Conservation (phyloP, 2,797 vertebrate genomes). For the Melopsittacus undulatus region DNA sequence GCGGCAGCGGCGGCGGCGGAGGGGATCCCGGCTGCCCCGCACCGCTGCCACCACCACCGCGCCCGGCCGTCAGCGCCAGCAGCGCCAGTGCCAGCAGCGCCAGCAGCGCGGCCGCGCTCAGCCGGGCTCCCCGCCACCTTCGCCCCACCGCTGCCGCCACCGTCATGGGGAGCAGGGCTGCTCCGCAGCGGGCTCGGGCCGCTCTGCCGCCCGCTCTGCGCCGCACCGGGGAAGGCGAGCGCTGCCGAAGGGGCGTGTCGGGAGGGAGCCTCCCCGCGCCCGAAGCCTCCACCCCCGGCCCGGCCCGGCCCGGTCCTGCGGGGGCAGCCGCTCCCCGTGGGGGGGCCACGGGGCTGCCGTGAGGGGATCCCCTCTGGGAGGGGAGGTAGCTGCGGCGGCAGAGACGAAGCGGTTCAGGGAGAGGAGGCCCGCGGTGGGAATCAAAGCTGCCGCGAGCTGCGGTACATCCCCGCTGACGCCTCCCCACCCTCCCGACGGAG, state of each 20-base stretch:
- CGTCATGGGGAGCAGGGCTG: not conserved
- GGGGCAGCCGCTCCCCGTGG: not conserved
- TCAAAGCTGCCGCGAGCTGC: not conserved
- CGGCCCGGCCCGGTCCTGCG: not conserved
- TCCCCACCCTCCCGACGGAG: not conserved
- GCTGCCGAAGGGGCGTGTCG: not conserved
- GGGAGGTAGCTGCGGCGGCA: not conserved
- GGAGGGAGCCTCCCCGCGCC: not conserved
- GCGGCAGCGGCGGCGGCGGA: not conserved
- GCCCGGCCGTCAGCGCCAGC: not conserved
- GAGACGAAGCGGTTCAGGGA: not conserved
- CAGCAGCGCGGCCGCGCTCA: not conserved
- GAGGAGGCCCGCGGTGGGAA: not conserved
- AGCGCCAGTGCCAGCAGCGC: not conserved
- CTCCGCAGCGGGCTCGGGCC: not conserved
- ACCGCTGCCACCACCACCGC: not conserved
- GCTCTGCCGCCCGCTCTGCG: not conserved
- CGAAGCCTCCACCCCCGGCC: not conserved
- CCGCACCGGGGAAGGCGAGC: not conserved
- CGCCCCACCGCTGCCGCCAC: not conserved
- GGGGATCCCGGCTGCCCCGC: not conserved
- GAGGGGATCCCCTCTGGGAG: not conserved
- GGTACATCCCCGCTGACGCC: not conserved
- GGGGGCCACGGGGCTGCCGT: not conserved
- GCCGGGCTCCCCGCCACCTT: not conserved